Conservation (phyloP, 2,113 vertebrate genomes). For the Apeltes quadracus region DNA sequence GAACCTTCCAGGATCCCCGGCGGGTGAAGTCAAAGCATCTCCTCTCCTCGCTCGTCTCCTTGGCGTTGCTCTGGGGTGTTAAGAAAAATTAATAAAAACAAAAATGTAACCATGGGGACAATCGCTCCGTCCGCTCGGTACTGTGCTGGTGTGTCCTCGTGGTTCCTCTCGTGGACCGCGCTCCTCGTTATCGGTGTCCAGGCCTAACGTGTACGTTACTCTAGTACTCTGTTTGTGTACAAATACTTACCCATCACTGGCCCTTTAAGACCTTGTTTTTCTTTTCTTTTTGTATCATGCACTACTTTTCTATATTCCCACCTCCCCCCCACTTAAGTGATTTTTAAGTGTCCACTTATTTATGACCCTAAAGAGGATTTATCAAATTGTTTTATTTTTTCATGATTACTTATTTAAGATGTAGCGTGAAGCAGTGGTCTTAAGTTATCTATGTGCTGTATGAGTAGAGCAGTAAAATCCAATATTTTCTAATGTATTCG, state of each 20-base stretch:
- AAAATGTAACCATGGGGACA: constrained; percentile 84
- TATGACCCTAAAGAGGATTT: constrained; percentile 90
- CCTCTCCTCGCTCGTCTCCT: constrained; percentile 59
- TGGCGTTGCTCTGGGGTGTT: constrained; percentile 16
- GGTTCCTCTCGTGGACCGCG: constrained; percentile 49
- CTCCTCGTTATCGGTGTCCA: constrained; percentile 60
- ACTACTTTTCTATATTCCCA: constrained; percentile 86
- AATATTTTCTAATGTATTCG: constrained; percentile 73
- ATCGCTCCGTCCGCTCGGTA: constrained; percentile 91
- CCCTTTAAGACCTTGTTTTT: constrained; percentile 61
- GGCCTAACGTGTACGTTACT: constrained; percentile 63
- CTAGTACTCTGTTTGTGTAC: constrained; percentile 56
- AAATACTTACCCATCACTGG: constrained; percentile 58
- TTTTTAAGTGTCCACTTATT: constrained; percentile 74
- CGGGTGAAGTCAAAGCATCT: constrained; percentile 10
- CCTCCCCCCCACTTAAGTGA: constrained; percentile 46
- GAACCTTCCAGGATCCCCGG: constrained; percentile 18
- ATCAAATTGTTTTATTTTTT: constrained; percentile 83
- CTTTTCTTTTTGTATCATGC: constrained; percentile 91
- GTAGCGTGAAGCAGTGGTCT: constrained; percentile 83
- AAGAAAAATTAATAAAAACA: too few relatives aligned
- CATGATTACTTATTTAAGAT: constrained; percentile 87
- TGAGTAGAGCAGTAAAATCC: constrained; percentile 83
- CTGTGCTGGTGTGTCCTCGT: constrained; percentile 80
- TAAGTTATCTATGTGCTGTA: constrained; percentile 76